Base-by-base conservation (phyloP, 2,888 invertebrate genomes). In the Microctonus brassicae region DNA sequence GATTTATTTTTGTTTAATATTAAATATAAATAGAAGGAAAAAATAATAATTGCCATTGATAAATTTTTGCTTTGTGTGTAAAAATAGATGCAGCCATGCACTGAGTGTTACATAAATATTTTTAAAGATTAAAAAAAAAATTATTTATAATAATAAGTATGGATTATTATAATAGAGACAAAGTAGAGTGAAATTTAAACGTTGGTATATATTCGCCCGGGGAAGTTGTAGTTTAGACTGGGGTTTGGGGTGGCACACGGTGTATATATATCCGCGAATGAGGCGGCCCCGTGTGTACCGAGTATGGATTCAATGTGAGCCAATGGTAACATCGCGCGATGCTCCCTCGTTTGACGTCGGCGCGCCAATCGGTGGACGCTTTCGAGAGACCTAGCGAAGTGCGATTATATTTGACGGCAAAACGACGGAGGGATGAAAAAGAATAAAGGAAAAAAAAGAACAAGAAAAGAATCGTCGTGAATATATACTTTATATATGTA, bases 281-380 rank as follows among this genome's bases (percentile, higher is more conserved):
- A 79, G 80, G 76, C 60, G 72, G 75, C 74, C 81, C 80, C 81
- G 79, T 80, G 82, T 82, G 77, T 80, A 79, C 77, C 79, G 80
- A 80, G 80, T 79, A 83, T 82, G 84, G 83, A 81, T 82, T 79
- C 79, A 75, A 68, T 52, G 65, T 67, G 75, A 76, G 73, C 85
- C 85, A 85, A 85, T 85, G 73, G 79, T 77, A 74, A 64, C 52
- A 67, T 78, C 55, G 53, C 61, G 73, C 73, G 73, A 70, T 74
- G 72, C 79, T 77, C 80, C 81, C 84, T 80, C 77, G 79, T 78
- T 79, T 71, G 68, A 62, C 66, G 26, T 42, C 57, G 29, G 29
- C 70, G 33, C 69, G 65, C 74, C 71, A 75, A 58, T 69, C 67
- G 62, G 47, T n/a, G 58, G 29, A 13, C 55, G 53, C 42, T 36